A percentile compares a stretch with the other conserved stretches of the same genome.
Conservation (phyloP, 2,113 vertebrate genomes). For the Poeciliopsis retropinna region DNA sequence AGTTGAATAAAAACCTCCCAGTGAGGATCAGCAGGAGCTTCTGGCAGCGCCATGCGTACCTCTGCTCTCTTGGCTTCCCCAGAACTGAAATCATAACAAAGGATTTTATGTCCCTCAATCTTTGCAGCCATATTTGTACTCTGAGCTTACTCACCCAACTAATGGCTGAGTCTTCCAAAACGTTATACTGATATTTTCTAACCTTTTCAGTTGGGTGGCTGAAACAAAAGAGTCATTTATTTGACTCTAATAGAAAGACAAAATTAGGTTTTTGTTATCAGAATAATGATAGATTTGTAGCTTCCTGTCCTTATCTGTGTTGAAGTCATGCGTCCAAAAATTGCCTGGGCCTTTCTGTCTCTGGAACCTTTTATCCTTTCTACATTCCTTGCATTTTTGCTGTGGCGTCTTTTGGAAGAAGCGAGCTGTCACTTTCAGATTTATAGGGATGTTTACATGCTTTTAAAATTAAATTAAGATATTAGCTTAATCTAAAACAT, state of each 20-base stretch:
- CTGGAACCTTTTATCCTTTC: constrained; percentile 22
- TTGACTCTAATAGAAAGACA: constrained; percentile 16
- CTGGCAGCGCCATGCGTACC: constrained; percentile 26
- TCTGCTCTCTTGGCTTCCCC: constrained; percentile 28
- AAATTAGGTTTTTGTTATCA: constrained; percentile 7
- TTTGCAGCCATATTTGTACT: constrained; percentile 50
- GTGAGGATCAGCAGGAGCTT: constrained; percentile 39
- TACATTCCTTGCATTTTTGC: constrained; percentile 54
- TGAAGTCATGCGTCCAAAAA: background rate
- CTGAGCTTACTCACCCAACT: background rate
- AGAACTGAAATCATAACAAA: constrained; percentile 61
- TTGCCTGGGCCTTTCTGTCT: background rate
- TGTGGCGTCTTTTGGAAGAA: constrained; percentile 34
- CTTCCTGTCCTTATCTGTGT: constrained; percentile 16
- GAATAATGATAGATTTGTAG: background rate
- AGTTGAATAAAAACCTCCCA: constrained; percentile 24
- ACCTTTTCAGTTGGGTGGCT: constrained; percentile 1
- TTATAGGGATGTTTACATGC: constrained; percentile 37
- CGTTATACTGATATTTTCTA: constrained; percentile 1
- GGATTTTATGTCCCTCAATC: constrained; percentile 44
- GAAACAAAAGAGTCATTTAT: background rate
- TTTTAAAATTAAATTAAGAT: constrained; percentile 46
- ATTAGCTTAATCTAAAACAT: constrained; percentile 33
- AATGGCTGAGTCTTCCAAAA: background rate
- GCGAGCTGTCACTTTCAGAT: constrained; percentile 42